Conservation (phyloP, 2,113 vertebrate genomes). For the Sebastes schlegelii region DNA sequence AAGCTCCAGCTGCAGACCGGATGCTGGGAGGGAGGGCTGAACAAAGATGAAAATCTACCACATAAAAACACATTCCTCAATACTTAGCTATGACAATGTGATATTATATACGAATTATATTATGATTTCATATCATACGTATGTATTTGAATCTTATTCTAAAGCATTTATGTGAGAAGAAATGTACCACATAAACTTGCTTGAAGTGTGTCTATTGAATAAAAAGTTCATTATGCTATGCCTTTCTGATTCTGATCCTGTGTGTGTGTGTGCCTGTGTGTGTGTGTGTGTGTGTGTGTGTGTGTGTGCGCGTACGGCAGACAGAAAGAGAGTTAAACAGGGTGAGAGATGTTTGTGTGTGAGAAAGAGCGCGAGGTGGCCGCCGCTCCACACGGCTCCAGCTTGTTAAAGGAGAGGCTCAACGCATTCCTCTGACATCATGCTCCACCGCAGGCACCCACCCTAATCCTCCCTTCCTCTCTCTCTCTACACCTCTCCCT, state of each 20-base stretch:
- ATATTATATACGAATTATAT: background rate
- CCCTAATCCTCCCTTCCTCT: conserved; percentile 50
- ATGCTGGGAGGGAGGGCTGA: conserved; percentile 34
- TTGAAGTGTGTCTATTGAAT: background rate
- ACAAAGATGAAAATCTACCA: conserved; percentile 11
- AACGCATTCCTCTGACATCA: conserved; percentile 73
- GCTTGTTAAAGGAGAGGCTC: conserved; percentile 57
- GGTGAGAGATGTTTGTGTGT: background rate
- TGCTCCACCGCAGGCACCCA: conserved; percentile 57
- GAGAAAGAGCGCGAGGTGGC: conserved; percentile 11
- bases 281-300: background rate
- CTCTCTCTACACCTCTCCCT: conserved; percentile 19
- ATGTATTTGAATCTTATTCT: background rate
- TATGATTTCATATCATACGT: background rate
- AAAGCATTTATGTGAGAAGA: background rate
- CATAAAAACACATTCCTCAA: conserved; percentile 26
- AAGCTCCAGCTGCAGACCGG: conserved; percentile 50
- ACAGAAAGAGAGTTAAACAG: background rate
- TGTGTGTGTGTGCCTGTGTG: conserved; percentile 6
- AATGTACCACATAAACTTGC: background rate
- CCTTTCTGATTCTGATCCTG: background rate
- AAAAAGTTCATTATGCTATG: background rate
- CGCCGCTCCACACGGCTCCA: conserved; percentile 5
- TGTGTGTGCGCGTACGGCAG: background rate
- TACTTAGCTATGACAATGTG: background rate